phyloP scores from a whole-genome alignment of 2,888 invertebrate genomes.

The Lycophotia porphyrea region DNA sequence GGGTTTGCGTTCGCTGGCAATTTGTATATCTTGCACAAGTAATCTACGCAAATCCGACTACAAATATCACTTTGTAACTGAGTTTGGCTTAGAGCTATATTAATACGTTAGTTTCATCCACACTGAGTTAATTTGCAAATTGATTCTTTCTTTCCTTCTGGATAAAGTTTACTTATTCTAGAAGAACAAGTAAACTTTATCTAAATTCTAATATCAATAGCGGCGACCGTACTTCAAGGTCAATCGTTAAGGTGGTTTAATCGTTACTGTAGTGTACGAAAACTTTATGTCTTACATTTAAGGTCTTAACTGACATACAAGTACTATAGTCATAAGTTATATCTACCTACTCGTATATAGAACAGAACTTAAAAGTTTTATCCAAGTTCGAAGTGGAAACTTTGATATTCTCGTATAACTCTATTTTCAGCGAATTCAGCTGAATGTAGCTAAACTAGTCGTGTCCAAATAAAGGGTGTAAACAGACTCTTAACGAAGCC shows the following conservation, averaged over 20 bases:
- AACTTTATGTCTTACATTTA: not conserved
- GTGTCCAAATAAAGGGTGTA: not conserved
- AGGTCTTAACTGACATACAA: not conserved
- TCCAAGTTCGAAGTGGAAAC: not conserved
- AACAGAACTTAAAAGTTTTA: not conserved
- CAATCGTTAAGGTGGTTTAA: too few relatives aligned
- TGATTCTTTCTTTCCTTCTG: not conserved
- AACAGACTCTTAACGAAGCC: too few relatives aligned
- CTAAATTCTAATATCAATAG: not conserved
- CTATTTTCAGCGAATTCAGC: not conserved
- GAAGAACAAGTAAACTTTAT: not conserved
- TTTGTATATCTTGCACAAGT: conserved; percentile 27
- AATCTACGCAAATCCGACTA: conserved; percentile 3
- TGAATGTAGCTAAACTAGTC: not conserved
- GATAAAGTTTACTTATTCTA: too few relatives aligned
- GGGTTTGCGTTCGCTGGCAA: conserved; percentile 1
- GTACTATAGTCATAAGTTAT: not conserved
- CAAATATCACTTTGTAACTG: conserved; percentile 36
- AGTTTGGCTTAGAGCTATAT: conserved; percentile 25
- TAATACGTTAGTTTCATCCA: not conserved
- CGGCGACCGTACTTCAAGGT: not conserved
- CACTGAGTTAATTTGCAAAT: not conserved
- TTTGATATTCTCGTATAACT: not conserved
- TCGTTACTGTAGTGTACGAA: not conserved
- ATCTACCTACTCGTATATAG: not conserved